Percentiles rank a stretch among this genome's conserved stretches.
Evolutionary conservation across 2,113 vertebrate genomes (phyloP).

Genomic region (Emydura subglobosa): DNA sequence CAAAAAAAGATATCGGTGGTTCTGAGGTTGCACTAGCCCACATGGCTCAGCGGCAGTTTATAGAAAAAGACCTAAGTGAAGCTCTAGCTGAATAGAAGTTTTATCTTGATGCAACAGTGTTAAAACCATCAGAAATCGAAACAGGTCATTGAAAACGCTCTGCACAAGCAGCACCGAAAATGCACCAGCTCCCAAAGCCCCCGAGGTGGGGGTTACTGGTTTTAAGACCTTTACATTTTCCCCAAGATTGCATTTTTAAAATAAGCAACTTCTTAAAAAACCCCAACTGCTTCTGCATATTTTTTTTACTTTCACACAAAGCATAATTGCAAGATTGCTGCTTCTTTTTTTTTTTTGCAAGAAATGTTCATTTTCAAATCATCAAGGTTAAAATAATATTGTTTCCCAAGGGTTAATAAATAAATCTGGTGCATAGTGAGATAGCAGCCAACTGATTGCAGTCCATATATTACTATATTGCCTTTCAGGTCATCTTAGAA

Average conservation of each 20-base stretch:
- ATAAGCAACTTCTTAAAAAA: constrained; percentile 43
- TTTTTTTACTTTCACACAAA: constrained; percentile 32
- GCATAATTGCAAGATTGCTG: neutral
- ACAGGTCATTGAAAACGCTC: constrained; percentile 75
- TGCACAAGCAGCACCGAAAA: constrained; percentile 68
- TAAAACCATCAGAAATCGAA: constrained; percentile 74
- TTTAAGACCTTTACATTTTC: neutral
- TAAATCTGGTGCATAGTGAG: constrained; percentile 89
- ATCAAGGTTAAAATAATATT: constrained; percentile 59
- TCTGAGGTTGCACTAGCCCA: constrained; percentile 1
- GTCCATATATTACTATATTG: constrained; percentile 81
- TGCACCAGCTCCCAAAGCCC: constrained; percentile 68
- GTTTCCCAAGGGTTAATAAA: constrained; percentile 76
- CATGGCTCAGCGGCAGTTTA: constrained; percentile 7
- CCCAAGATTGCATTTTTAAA: neutral
- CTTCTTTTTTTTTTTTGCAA: neutral
- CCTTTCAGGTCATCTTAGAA: constrained; percentile 74
- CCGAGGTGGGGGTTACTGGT: neutral
- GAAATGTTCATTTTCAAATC: constrained; percentile 43
- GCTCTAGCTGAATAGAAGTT: constrained; percentile 64
- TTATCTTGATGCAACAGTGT: constrained; percentile 74
- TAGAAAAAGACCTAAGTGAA: constrained; percentile 60
- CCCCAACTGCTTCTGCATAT: neutral
- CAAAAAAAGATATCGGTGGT: neutral
- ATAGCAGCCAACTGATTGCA: constrained; percentile 87